Evolutionary conservation across 2,888 invertebrate species (phyloP), one percentile per base, ranked within the genome.

Genomic region (Crocallis elinguaria): DNA sequence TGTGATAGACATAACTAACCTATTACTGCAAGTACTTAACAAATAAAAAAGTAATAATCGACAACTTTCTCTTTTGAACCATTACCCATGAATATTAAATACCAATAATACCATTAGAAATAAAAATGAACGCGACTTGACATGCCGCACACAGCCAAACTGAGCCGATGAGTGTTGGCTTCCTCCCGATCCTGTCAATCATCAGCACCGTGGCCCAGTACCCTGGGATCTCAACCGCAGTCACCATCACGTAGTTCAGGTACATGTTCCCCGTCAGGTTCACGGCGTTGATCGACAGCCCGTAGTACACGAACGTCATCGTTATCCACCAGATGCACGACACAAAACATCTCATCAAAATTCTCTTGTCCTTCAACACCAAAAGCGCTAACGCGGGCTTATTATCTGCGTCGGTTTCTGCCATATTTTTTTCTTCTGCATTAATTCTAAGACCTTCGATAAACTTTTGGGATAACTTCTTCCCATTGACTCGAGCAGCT

Each of bases 401-500:
- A n/a, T n/a, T n/a, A n/a, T n/a, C n/a, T n/a, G n/a, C n/a, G n/a
- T n/a, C n/a, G n/a, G n/a, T n/a, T n/a, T n/a, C n/a, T n/a, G n/a
- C n/a, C n/a, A n/a, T n/a, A n/a, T n/a, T n/a, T n/a, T n/a, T n/a
- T n/a, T n/a, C n/a, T n/a, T n/a, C n/a, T n/a, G n/a, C n/a, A n/a
- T n/a, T n/a, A n/a, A n/a, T 79, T 67, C 79, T 60, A 54, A 93
- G 70, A 0, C 81, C 78, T 27, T 79, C 62, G 60, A 94, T 63
- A 0, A 92, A 88, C 41, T 92, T 89, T n/a, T 93, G 91, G 23
- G 92, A 92, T 6, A 94, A 79, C 45, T 86, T 71, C 1, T 91
- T 90, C 33, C 91, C 93, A 62, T 95, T 96, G 0, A 93, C 83
- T 57, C 78, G 88, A 0, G 95, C 94, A 0, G 95, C 94, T 58